These are phyloP conservation scores for Psephotus haematonotus DNA, from an alignment of 2,113 vertebrate species.

Conservation along the genomic window DNA sequence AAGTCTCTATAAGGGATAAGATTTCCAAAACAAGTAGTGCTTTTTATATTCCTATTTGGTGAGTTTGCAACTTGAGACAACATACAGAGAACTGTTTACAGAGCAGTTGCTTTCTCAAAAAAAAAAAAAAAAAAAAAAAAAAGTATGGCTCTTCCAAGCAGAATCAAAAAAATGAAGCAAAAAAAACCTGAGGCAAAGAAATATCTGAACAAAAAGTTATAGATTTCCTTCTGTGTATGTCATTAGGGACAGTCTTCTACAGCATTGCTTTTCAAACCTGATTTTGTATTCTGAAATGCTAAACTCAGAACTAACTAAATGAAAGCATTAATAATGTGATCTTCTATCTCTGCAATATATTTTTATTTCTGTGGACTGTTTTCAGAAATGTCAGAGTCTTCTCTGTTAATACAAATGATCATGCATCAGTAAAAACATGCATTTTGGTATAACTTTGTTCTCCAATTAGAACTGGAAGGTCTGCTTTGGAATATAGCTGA, in stretches of 20 bases:
- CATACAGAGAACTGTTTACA: neutral
- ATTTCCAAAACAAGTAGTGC: neutral
- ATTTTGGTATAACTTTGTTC: neutral
- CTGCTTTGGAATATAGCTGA: neutral
- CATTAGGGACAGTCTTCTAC: neutral
- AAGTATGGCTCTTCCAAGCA: neutral
- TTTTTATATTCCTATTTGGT: neutral
- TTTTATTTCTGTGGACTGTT: constrained; percentile 9
- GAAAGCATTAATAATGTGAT: neutral
- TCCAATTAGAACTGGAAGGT: neutral
- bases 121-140: neutral
- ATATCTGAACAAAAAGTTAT: neutral
- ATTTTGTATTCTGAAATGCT: neutral
- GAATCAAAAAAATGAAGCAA: neutral
- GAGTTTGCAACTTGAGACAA: neutral
- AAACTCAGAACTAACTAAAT: neutral
- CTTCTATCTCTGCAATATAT: neutral
- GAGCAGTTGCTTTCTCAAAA: neutral
- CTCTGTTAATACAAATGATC: neutral
- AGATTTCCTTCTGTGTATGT: neutral
- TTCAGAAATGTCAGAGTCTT: constrained; percentile 1
- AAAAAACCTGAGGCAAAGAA: neutral
- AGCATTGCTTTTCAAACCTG: neutral
- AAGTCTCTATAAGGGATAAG: neutral
- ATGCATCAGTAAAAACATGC: neutral